These are phyloP conservation scores for Drosophila pruinosa DNA, from an alignment of 1,140 invertebrate species.

Conservation along the genomic window DNA sequence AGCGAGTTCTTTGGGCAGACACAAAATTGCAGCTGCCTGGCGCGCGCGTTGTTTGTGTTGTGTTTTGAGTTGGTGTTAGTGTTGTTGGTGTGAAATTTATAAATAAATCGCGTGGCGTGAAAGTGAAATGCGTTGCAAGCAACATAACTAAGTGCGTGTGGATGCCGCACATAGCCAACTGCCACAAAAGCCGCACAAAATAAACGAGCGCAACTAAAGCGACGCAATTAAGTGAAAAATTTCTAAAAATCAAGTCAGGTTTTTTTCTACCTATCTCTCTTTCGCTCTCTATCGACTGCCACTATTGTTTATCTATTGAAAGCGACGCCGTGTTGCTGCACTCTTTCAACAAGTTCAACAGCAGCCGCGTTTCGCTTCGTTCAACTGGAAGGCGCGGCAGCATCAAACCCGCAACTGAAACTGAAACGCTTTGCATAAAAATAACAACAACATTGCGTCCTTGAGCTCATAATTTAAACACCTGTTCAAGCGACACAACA, in stretches of 20 bases:
- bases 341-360: constrained; percentile 54
- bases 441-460: constrained; percentile 44
- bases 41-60: constrained; percentile 32
- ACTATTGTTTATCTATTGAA: constrained; percentile 39
- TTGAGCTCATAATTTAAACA: constrained; percentile 64
- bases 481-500: constrained; percentile 50
- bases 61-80: constrained; percentile 8
- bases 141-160: constrained; percentile 37
- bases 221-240: constrained; percentile 72
- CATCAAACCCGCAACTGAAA: constrained; percentile 45
- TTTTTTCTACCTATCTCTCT: constrained; percentile 9
- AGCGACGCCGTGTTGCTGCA: constrained; percentile 13
- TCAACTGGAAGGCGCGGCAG: constrained; percentile 62
- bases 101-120: constrained; percentile 62
- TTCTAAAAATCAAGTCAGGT: constrained; percentile 38
- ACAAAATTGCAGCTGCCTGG: constrained; percentile 66
- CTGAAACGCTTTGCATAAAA: constrained; percentile 16
- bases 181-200: constrained; percentile 6
- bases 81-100: constrained; percentile 43
- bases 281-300: background rate
- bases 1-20: constrained; percentile 41
- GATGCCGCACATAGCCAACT: constrained; percentile 3
- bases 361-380: constrained; percentile 11
- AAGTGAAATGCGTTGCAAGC: constrained; percentile 70
- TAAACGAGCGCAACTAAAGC: constrained; percentile 38